Evolutionary conservation across 2,113 vertebrate genomes (phyloP).

Genomic region (Hassar affinis): DNA sequence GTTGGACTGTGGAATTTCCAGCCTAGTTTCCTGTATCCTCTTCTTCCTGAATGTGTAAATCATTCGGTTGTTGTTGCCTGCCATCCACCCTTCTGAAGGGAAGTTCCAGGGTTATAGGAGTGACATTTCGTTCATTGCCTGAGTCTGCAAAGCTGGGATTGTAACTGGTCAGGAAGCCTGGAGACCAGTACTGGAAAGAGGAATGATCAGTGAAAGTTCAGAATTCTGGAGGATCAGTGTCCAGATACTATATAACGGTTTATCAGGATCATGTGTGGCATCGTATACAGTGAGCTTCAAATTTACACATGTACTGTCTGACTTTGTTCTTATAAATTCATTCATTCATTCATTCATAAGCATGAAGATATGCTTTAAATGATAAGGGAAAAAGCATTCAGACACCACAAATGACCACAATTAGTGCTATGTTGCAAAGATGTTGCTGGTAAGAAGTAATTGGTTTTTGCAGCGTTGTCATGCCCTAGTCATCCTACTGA

Average conservation of each 20-base stretch:
- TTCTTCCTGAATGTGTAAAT: background rate
- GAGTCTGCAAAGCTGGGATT: background rate
- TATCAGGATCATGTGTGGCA: background rate
- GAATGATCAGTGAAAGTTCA: background rate
- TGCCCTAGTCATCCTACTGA: no score
- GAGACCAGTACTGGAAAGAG: background rate
- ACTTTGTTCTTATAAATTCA: background rate
- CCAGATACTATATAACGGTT: background rate
- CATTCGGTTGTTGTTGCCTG: background rate
- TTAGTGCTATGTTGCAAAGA: no score
- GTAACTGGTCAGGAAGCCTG: background rate
- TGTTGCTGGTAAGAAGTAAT: no score
- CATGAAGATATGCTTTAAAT: no score
- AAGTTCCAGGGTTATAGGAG: background rate
- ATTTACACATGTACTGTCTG: background rate
- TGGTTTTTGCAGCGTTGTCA: no score
- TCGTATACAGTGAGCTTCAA: background rate
- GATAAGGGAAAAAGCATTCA: no score
- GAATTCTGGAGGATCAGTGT: background rate
- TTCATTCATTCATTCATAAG: no score
- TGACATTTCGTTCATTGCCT: background rate
- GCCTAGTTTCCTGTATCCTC: background rate
- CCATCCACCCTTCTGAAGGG: background rate
- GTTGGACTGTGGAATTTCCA: background rate
- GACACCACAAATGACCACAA: no score